Percentiles rank a stretch among this genome's conserved stretches.
phyloP scores from a whole-genome alignment of 2,888 invertebrate genomes.

The Cryptocephalus moraei region DNA sequence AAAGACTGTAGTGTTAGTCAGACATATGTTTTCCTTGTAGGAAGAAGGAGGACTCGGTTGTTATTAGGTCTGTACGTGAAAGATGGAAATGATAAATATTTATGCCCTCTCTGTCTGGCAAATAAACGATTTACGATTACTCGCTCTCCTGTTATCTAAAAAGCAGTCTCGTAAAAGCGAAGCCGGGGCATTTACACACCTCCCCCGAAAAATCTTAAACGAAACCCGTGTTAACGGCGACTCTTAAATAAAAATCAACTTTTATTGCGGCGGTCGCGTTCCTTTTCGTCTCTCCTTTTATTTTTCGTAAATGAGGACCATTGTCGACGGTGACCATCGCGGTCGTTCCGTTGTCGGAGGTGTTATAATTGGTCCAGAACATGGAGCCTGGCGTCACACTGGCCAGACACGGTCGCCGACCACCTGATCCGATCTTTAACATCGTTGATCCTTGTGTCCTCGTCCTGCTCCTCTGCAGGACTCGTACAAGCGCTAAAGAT shows the following conservation, averaged over 20 bases:
- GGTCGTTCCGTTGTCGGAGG: slow-evolving; percentile 38
- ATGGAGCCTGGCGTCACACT: slow-evolving; percentile 37
- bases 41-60: neutral
- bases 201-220: too few relatives aligned
- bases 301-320: slow-evolving; percentile 8
- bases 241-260: too few relatives aligned
- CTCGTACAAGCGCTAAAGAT: slow-evolving; percentile 10
- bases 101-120: too few relatives aligned
- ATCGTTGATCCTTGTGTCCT: slow-evolving; percentile 9
- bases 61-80: too few relatives aligned
- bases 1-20: slow-evolving; percentile 1
- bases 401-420: slow-evolving; percentile 29
- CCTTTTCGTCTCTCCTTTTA: too few relatives aligned
- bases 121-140: too few relatives aligned
- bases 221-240: too few relatives aligned
- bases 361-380: slow-evolving; percentile 41
- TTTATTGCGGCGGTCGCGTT: too few relatives aligned
- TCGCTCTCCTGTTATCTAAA: too few relatives aligned
- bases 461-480: slow-evolving; percentile 24
- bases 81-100: too few relatives aligned
- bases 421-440: slow-evolving; percentile 22
- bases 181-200: too few relatives aligned
- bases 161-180: too few relatives aligned
- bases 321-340: slow-evolving; percentile 35
- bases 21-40: slow-evolving; percentile 2